phyloP scores from a whole-genome alignment of 2,113 vertebrate species.

The Caranx melampygus region DNA sequence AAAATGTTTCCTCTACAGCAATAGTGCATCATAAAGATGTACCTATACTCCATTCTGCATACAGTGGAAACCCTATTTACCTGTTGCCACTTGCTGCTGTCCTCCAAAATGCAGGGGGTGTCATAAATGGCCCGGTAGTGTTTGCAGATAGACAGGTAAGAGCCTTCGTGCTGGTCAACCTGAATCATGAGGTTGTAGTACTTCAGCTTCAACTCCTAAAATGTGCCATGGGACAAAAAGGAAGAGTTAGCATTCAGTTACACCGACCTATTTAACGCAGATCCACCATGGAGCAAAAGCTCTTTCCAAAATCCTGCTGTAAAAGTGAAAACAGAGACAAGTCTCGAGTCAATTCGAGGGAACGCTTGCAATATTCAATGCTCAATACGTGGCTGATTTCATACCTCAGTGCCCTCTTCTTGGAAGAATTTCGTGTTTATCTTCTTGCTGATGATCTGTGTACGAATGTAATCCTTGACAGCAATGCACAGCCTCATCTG shows the following conservation, averaged over 20 bases:
- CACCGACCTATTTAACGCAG: neutral
- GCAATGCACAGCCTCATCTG: conserved; percentile 99
- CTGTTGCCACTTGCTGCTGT: conserved; percentile 98
- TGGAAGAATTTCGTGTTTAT: conserved; percentile 99
- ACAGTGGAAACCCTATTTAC: conserved; percentile 73
- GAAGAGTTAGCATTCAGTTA: neutral
- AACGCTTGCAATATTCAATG: neutral
- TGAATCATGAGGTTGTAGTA: conserved; percentile 99
- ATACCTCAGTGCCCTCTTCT: conserved; percentile 95
- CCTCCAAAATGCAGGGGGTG: conserved; percentile 96
- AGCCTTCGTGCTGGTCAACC: conserved; percentile 97
- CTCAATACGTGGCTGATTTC: neutral
- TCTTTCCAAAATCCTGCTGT: neutral
- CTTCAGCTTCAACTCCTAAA: conserved; percentile 94
- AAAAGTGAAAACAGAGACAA: neutral
- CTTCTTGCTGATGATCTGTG: conserved; percentile 99
- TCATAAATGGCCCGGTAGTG: conserved; percentile 99
- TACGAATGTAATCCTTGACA: conserved; percentile 98
- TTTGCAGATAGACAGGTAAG: conserved; percentile 98
- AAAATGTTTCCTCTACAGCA: neutral
- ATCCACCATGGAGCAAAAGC: neutral
- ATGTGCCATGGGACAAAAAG: conserved; percentile 47
- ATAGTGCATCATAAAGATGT: neutral
- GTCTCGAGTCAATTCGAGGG: neutral
- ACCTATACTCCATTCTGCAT: neutral